phyloP scores from a whole-genome alignment of 2,113 vertebrate species.

The Ursus arctos region DNA sequence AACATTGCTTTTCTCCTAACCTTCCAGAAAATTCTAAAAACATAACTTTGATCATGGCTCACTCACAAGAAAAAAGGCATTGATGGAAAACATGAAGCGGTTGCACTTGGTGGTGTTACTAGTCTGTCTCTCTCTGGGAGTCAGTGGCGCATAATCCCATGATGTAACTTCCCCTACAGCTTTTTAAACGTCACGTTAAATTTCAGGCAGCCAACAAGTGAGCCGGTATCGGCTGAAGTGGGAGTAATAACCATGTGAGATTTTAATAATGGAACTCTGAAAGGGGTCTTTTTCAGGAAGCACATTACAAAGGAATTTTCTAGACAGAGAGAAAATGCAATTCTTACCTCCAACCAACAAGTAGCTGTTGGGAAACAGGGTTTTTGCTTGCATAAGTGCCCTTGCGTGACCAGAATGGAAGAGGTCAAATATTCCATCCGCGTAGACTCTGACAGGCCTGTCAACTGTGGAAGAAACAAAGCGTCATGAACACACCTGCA shows the following conservation, averaged over 20 bases:
- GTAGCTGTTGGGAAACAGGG: conserved; percentile 98
- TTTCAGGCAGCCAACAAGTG: conserved; percentile 35
- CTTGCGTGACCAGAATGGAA: conserved; percentile 99
- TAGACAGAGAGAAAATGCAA: conserved; percentile 63
- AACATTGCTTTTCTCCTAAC: conserved; percentile 40
- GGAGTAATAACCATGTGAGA: conserved; percentile 37
- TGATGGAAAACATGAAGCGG: conserved; percentile 40
- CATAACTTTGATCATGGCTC: conserved; percentile 16
- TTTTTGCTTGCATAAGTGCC: conserved; percentile 99
- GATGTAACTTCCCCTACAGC: conserved; percentile 49
- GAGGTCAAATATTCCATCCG: conserved; percentile 99
- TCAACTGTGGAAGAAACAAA: conserved; percentile 91
- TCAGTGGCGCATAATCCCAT: background rate
- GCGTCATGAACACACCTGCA: conserved; percentile 55
- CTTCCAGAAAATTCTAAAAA: conserved; percentile 50
- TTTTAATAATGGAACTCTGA: conserved; percentile 59
- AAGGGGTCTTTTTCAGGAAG: conserved; percentile 38
- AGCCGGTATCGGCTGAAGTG: background rate
- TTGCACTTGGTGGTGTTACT: background rate
- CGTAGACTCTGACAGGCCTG: conserved; percentile 98
- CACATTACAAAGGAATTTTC: conserved; percentile 51
- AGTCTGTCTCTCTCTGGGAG: background rate
- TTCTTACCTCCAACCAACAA: conserved; percentile 98
- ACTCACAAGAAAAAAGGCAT: conserved; percentile 55
- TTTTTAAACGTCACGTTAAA: conserved; percentile 53